Evolutionary conservation across 2,888 invertebrate species (phyloP), one percentile per base, ranked within the genome.

Genomic region (Spisula solida): DNA sequence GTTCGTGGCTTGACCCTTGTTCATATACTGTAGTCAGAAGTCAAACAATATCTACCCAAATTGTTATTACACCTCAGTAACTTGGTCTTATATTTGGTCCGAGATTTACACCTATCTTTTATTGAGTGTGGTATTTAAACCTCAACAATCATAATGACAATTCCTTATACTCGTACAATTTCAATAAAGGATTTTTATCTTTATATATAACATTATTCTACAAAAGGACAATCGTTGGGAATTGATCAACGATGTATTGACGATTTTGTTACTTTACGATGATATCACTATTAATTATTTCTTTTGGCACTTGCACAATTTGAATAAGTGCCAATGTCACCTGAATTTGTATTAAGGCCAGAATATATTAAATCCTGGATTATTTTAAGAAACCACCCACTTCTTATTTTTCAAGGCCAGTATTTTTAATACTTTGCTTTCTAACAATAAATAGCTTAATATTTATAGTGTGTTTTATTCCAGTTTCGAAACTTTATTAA

Each of bases 261-360:
- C 75, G 4, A 31, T 31, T 75, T 34, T 31, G 75, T 31, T 34
- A 75, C 75, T 75, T 75, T 47, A 29, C 18, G 41, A 79, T 85
- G 56, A 79, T 85, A 85, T 85, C 85, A n/a, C 8, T 79, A 51
- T 85, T 12, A 85, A 85, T 85, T 85, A 85, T 79, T 85, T 85
- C 55, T 78, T 85, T 85, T 85, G 85, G 85, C 85, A 85, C n/a
- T 16, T 31, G 20, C 18, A 79, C 85, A 85, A 85, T 25, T 79
- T 56, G 55, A 85, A 18, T 25, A 8, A 20, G 20, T 51, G 79
- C 78, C 78, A 85, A 75, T 6, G 34, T 25, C 75, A 75, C 75
- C 8, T n/a, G 25, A 0, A 25, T 25, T 25, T 10, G 60, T 25
- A 25, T 25, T 41, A 8, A 41, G 41, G 41, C 41, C 41, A 41